Base-by-base conservation (phyloP, 1,140 invertebrate genomes). In the Colletes latitarsis region DNA sequence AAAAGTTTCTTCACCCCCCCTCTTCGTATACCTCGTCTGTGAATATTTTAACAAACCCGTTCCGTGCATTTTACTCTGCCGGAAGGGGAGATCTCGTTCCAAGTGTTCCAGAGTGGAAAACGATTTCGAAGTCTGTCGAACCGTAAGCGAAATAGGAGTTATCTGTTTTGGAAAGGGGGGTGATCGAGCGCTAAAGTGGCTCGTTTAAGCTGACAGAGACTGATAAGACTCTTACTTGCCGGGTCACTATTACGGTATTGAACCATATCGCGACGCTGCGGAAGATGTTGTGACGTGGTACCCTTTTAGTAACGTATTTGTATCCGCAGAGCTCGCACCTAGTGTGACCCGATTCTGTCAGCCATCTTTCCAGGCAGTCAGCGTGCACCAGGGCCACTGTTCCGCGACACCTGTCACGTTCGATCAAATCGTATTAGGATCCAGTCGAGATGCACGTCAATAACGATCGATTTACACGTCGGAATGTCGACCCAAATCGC, bases 341-440 rank as follows among this genome's bases (percentile, higher is more conserved):
- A 0, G 92, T 93, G 82, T 95, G 94, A 6, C 94, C 94, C 3
- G 95, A 95, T 85, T 95, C 94, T 3, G 94, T 95, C 15, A 96
- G 86, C 96, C 96, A 96, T 73, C 94, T 92, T 88, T 96, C 96
- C 49, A 96, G 91, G 82, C 96, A 96, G 81, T 94, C 94, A 0
- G 94, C 91, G 88, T 96, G 96, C 6, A 96, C 94, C 71, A 95
- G 90, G 15, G 95, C 95, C 64, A 96, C 94, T 2, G 95, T 95
- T 2, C 96, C 96, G 60, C 95, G 92, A 85, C 96, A 96, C 43
- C 94, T 94, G 90, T 82, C 77, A 41, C 8, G 9, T 39, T 71
- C 39, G 8, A 17, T 77, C 17, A 10, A 70, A 49, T 19, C 30
- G 12, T 46, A 66, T 75, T 53, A 57, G 55, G 43, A 14, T 19